A percentile compares a stretch with the other conserved stretches of the same genome.
phyloP scores from a whole-genome alignment of 1,140 invertebrate genomes.

The Penaeus vannamei region DNA sequence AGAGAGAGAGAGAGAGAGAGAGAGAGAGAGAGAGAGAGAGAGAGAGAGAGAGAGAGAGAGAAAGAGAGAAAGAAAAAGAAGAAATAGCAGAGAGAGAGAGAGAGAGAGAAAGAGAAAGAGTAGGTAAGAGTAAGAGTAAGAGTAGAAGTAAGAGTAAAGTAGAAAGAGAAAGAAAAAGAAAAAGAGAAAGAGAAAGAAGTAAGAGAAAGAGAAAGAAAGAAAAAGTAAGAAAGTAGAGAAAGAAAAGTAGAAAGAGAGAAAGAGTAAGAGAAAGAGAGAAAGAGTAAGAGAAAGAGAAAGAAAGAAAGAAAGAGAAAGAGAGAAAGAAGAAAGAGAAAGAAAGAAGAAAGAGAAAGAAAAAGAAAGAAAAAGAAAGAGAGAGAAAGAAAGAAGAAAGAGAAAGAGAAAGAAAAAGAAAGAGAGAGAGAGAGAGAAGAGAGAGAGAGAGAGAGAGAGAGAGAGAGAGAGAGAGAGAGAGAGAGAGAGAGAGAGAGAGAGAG shows the following conservation, averaged over 20 bases:
- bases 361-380: too few relatives aligned
- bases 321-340: accelerated
- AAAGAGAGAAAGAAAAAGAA: background rate
- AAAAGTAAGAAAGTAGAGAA: background rate
- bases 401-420: too few relatives aligned
- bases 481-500: background rate
- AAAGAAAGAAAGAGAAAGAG: too few relatives aligned
- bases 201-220: slow-evolving; percentile 38
- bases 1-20: slow-evolving; percentile 39
- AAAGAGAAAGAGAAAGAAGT: slow-evolving; percentile 20
- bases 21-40: slow-evolving; percentile 29
- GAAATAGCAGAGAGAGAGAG: slow-evolving; percentile 8
- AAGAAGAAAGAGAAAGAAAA: too few relatives aligned
- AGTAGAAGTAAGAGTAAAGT: background rate
- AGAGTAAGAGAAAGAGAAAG: too few relatives aligned
- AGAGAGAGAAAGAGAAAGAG: slow-evolving; percentile 21
- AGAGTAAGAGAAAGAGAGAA: too few relatives aligned
- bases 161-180: slow-evolving; percentile 40
- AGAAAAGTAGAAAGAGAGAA: background rate
- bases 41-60: slow-evolving; percentile 36
- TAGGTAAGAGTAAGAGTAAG: too few relatives aligned
- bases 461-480: background rate
- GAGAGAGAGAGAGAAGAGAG: too few relatives aligned
- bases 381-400: too few relatives aligned
- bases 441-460: background rate